These are phyloP conservation scores for Triplophysa yarkandensis DNA, from an alignment of 2,797 vertebrate genomes.

Conservation along the genomic window DNA sequence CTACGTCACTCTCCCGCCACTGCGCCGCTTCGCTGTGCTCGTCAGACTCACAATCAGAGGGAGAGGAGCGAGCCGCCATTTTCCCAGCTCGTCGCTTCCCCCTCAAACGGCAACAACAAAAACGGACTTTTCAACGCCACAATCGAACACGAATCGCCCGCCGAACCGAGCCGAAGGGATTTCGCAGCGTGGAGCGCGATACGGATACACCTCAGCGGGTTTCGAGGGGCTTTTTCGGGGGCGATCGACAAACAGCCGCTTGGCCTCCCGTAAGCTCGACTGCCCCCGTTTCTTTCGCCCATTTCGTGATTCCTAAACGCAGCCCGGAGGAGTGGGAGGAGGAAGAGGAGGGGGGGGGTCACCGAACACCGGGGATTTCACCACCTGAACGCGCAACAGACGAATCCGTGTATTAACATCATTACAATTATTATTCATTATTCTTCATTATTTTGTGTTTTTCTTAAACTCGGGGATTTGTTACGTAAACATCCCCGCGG, in stretches of 20 bases:
- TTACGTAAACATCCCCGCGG: constrained; percentile 73
- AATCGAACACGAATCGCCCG: constrained; percentile 10
- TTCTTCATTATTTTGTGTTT: constrained; percentile 58
- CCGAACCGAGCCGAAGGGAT: constrained; percentile 20
- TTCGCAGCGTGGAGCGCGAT: constrained; percentile 7
- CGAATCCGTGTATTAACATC: constrained; percentile 30
- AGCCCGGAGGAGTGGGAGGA: constrained; percentile 46
- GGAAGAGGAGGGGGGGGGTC: constrained; percentile 39
- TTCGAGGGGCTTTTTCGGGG: constrained; percentile 43
- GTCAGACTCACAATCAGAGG: constrained; percentile 70
- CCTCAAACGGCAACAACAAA: constrained; percentile 64
- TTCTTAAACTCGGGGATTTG: constrained; percentile 75
- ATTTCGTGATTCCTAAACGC: constrained; percentile 64
- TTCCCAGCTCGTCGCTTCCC: constrained; percentile 71
- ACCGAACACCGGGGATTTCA: constrained; percentile 51
- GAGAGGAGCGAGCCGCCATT: constrained; percentile 80
- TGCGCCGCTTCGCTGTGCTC: constrained; percentile 61
- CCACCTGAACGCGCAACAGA: constrained; percentile 44
- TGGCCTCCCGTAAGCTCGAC: constrained; percentile 37
- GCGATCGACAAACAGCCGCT: constrained; percentile 43
- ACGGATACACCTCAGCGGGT: constrained; percentile 14
- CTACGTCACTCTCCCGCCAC: constrained; percentile 57
- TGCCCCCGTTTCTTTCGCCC: constrained; percentile 65
- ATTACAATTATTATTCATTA: constrained; percentile 23
- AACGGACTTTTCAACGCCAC: constrained; percentile 38